Base-by-base conservation (phyloP, 2,888 invertebrate genomes). In the Ennomos erosarius region DNA sequence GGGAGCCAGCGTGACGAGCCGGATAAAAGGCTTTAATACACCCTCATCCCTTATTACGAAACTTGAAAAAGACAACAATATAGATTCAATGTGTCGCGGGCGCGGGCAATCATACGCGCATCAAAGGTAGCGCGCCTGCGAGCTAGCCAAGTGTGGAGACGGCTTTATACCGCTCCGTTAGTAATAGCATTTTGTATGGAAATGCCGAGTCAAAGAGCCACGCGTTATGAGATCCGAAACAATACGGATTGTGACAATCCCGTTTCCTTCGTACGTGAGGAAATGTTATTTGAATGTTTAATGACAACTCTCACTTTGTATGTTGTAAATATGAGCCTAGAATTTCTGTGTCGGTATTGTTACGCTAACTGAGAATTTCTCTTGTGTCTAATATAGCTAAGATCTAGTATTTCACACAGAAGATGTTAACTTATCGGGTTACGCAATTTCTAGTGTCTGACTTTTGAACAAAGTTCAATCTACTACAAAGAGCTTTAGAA, bases 11-110 rank as follows among this genome's bases (percentile, higher is more conserved):
- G 91, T 91, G 91, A 92, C 91, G 92, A 92, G 90, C 90, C 86
- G 91, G 91, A 91, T 92, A 91, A 92, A 92, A 91, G 91, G 91
- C 92, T 92, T 92, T 92, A 92, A 92, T 92, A 92, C 91, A 92
- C 91, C 91, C 92, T 91, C 91, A 91, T 90, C 90, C 90, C 92
- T 92, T 92, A 92, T 92, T 92, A 92, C 91, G 88, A 90, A 91
- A 92, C 91, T 92, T 92, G 92, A 92, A 92, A 92, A 92, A 92
- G 92, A 91, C 92, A 92, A 92, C 92, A 91, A 90, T 92, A 91
- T 90, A 90, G 90, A 90, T 88, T 86, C 86, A 90, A 90, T 90
- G 92, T 92, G 92, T 92, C 91, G 91, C 90, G 90, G 88, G 90
- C 87, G 85, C 87, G 86, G 86, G 91, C 92, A 88, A 91, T 91